phyloP scores from a whole-genome alignment of 2,113 vertebrate genomes.

The Ancistrus triradiatus region DNA sequence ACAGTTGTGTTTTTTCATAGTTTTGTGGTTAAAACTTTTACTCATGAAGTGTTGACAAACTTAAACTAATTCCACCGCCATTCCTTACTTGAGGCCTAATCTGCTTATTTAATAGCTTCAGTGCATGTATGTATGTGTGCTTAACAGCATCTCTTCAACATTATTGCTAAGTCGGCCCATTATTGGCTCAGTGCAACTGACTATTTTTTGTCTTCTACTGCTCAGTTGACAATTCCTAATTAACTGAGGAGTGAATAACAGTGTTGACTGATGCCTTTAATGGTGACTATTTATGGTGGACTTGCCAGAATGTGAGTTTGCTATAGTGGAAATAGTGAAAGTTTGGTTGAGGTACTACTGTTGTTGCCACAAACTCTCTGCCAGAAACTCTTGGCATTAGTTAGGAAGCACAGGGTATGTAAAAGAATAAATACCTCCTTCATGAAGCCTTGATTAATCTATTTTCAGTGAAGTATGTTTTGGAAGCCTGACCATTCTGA shows the following conservation, averaged over 20 bases:
- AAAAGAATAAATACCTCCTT: background rate
- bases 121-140: slow-evolving; percentile 36
- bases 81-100: slow-evolving; percentile 31
- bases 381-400: no score
- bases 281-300: slow-evolving; percentile 30
- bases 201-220: slow-evolving; percentile 6
- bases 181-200: slow-evolving; percentile 45
- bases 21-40: no score
- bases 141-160: slow-evolving; percentile 49
- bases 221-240: slow-evolving; percentile 4
- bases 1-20: no score
- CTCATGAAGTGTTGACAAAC: no score
- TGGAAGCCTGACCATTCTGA: background rate
- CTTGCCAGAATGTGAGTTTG: slow-evolving; percentile 36
- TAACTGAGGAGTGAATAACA: slow-evolving; percentile 29
- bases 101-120: slow-evolving; percentile 45
- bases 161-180: slow-evolving; percentile 48
- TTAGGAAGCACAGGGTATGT: background rate
- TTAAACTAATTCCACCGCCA: slow-evolving; percentile 31
- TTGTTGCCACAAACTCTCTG: background rate
- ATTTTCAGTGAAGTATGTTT: no score
- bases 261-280: slow-evolving; percentile 32
- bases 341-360: slow-evolving; percentile 32
- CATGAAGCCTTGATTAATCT: background rate
- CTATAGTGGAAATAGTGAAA: slow-evolving; percentile 30